Evolutionary conservation across 1,140 invertebrate species (phyloP), one percentile per base, ranked within the genome.

Genomic region (Planococcus citri): DNA sequence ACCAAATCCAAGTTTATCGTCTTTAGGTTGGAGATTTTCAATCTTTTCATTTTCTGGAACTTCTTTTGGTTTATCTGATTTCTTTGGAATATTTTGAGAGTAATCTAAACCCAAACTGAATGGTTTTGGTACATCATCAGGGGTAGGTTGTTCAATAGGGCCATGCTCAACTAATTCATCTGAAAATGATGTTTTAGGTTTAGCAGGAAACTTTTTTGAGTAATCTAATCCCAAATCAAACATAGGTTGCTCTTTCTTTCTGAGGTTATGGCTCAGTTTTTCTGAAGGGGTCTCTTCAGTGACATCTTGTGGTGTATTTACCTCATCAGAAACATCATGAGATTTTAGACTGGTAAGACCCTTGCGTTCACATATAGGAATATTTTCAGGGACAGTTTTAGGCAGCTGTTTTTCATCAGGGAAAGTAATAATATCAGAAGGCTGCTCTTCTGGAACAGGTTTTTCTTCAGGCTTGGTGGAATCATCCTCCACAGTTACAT

Each of bases 31-130:
- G n/a, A n/a, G n/a, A n/a, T n/a, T n/a, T n/a, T n/a, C n/a, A n/a
- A n/a, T n/a, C n/a, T n/a, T n/a, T n/a, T n/a, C n/a, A n/a, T n/a
- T n/a, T n/a, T n/a, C n/a, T n/a, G n/a, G n/a, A n/a, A n/a, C n/a
- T n/a, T n/a, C n/a, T n/a, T n/a, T n/a, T n/a, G n/a, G n/a, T n/a
- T n/a, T n/a, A n/a, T n/a, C n/a, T n/a, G n/a, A n/a, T n/a, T 1
- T 86, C 86, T 79, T 88, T 86, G 77, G 85, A 81, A 0, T 69
- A 38, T 74, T 69, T 9, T 72, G n/a, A 14, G 76, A 73, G 73
- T 25, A 75, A 70, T 69, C 72, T 72, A 67, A 72, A 69, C 0
- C 68, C n/a, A 27, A 68, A 61, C 41, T 17, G 29, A 74, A 73
- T 17, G 77, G 74, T 72, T 76, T 75, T 72, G 72, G 71, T 69